Base-by-base conservation (phyloP, 2,888 invertebrate genomes). In the Sinhomidia bicolor region DNA sequence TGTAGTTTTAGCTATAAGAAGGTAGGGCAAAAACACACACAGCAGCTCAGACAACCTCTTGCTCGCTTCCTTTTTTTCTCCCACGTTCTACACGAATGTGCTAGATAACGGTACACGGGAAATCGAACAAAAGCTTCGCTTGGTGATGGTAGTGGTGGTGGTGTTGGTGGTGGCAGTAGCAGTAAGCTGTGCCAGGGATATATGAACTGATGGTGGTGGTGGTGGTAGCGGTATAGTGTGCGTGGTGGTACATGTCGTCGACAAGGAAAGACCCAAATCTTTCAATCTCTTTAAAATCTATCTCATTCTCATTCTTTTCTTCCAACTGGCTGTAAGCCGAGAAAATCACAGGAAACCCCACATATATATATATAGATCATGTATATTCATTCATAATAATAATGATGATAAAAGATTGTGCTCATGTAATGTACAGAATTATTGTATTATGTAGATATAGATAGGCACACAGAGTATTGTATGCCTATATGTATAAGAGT, bases 281-380 rank as follows among this genome's bases (percentile, higher is more conserved):
- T 85, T 85, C 85, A 85, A 85, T 79, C 85, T 85, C 79, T 85
- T 85, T 79, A 85, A 79, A 85, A 79, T 79, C 78, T 79, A 85
- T 79, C 85, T 65, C 78, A 78, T 85, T 78, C 85, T 79, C 79
- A 85, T 85, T 79, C 79, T 79, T 54, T 78, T 65, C 79, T 57
- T 85, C 26, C 60, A 85, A 36, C 60, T 23, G 32, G 36, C 26
- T 32, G 65, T 71, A 71, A 71, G 36, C 71, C 71, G 57, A 57
- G 23, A 68, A 85, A 85, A 85, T 85, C 85, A 51, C 36, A 32
- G 62, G 20, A 20, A 60, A 29, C 71, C 20, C 41, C 7, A 7
- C 12, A n/a, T n/a, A n/a, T n/a, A n/a, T n/a, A n/a, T 17, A 26
- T 0, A 14, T 26, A 32, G n/a, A n/a, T 51, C 26, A 41, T 44